Evolutionary conservation across 2,888 invertebrate species (phyloP).

Genomic region (Tetranychus truncatus): DNA sequence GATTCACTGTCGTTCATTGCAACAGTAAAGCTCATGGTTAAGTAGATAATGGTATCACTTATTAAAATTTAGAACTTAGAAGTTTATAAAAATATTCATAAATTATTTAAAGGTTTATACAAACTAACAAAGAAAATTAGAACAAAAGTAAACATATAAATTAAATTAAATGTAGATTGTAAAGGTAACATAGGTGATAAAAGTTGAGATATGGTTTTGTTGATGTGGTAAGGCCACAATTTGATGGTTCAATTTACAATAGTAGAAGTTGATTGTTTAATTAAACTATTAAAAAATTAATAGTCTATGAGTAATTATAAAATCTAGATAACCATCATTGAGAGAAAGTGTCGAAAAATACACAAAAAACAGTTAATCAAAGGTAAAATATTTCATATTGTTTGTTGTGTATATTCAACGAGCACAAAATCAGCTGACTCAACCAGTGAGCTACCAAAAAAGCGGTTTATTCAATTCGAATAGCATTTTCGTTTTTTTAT

Average conservation of each 20-base stretch:
- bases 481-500: not conserved
- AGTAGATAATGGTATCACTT: too few relatives aligned
- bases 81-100: too few relatives aligned
- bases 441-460: not conserved
- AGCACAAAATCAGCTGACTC: not conserved
- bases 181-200: too few relatives aligned
- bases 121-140: too few relatives aligned
- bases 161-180: too few relatives aligned
- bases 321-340: not conserved
- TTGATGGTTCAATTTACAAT: too few relatives aligned
- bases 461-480: not conserved
- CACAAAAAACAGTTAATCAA: not conserved
- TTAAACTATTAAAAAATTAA: not conserved
- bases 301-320: not conserved
- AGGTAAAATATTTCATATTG: not conserved
- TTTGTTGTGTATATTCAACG: not conserved
- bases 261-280: too few relatives aligned
- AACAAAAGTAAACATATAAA: too few relatives aligned
- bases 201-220: too few relatives aligned
- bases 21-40: not conserved
- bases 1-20: not conserved
- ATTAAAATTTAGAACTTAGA: too few relatives aligned
- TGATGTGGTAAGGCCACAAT: too few relatives aligned
- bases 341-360: not conserved
- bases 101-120: too few relatives aligned